phyloP scores from a whole-genome alignment of 2,888 invertebrate species.

The Odontocolon sp. region DNA sequence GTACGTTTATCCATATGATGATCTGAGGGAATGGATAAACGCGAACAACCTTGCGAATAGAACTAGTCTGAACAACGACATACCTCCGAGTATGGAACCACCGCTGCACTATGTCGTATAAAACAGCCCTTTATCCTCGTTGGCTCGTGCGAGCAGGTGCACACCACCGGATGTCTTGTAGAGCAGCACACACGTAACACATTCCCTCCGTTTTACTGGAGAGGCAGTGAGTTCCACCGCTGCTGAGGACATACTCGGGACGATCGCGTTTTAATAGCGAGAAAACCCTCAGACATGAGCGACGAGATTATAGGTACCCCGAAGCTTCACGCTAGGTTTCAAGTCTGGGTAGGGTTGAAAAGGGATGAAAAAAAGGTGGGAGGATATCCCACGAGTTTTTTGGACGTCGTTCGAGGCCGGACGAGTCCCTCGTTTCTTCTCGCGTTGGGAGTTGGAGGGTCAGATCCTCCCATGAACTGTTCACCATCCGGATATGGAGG shows the following conservation, averaged over 20 bases:
- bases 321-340: slow-evolving; percentile 10
- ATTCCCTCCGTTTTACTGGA: slow-evolving; percentile 43
- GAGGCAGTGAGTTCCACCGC: not conserved
- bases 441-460: not conserved
- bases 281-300: slow-evolving; percentile 54
- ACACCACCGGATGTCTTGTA: slow-evolving; percentile 47
- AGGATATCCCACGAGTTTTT: slow-evolving; percentile 1
- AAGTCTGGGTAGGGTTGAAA: too few relatives aligned
- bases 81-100: not conserved
- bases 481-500: slow-evolving; percentile 21
- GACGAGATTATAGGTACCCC: slow-evolving; percentile 56
- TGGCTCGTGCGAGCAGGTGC: slow-evolving; percentile 50
- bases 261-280: slow-evolving; percentile 68
- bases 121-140: slow-evolving; percentile 64
- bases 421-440: slow-evolving; percentile 16
- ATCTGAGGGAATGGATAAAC: too few relatives aligned
- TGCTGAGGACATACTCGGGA: slow-evolving; percentile 35
- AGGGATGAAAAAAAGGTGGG: not conserved
- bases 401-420: not conserved
- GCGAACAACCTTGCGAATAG: too few relatives aligned
- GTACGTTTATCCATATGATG: too few relatives aligned
- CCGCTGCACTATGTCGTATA: slow-evolving; percentile 57
- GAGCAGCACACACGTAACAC: slow-evolving; percentile 34
- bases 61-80: too few relatives aligned
- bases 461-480: slow-evolving; percentile 3